These are phyloP conservation scores for Limnephilus lunatus DNA, from an alignment of 2,888 invertebrate species.

Conservation along the genomic window DNA sequence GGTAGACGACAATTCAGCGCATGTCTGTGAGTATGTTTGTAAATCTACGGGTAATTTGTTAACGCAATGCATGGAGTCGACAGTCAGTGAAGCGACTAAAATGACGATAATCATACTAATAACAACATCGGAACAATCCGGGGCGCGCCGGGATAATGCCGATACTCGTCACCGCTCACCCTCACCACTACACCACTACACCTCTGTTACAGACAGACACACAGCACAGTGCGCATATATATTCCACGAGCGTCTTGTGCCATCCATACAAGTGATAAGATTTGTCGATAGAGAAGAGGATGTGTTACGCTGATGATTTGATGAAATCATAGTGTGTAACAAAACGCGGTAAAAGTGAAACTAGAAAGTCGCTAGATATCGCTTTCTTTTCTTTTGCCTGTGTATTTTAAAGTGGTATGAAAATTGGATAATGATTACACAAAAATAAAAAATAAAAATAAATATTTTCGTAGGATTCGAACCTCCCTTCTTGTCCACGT, in stretches of 20 bases:
- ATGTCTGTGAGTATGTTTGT: neutral
- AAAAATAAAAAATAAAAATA: too few relatives aligned
- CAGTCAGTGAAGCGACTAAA: conserved; percentile 59
- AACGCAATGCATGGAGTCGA: conserved; percentile 29
- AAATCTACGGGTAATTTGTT: conserved; percentile 20
- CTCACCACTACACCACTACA: neutral
- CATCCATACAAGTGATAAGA: neutral
- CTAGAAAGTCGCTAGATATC: too few relatives aligned
- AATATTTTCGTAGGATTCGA: too few relatives aligned
- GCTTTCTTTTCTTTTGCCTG: too few relatives aligned
- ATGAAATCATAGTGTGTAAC: neutral
- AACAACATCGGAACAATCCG: conserved; percentile 57
- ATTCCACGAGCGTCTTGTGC: neutral
- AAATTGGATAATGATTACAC: too few relatives aligned
- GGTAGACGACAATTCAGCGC: neutral
- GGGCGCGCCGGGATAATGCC: conserved; percentile 57
- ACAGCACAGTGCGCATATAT: neutral
- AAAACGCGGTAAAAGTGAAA: too few relatives aligned
- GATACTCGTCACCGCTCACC: conserved; percentile 29
- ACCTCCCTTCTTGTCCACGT: too few relatives aligned
- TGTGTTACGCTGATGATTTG: neutral
- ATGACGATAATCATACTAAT: conserved; percentile 50
- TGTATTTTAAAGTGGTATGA: too few relatives aligned
- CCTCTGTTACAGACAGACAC: neutral
- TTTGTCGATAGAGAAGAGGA: neutral